These are phyloP conservation scores for Aradophagus sp. DNA, from an alignment of 1,140 invertebrate genomes.

Conservation along the genomic window DNA sequence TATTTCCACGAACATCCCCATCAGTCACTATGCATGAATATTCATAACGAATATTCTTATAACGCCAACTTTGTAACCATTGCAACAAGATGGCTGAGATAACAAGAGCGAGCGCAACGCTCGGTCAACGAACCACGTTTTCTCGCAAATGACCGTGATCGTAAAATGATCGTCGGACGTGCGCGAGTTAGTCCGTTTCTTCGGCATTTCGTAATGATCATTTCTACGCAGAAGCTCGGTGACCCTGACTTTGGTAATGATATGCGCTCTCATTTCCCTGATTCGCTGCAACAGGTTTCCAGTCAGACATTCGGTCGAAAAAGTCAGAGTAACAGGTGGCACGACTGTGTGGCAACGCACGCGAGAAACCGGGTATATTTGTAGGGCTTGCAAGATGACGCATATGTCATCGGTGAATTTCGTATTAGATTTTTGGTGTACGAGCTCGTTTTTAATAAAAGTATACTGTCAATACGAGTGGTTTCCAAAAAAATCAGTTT, in stretches of 20 bases:
- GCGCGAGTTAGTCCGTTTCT: slow-evolving; percentile 37
- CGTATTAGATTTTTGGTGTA: too few species aligned
- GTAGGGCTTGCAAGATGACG: slow-evolving; percentile 1
- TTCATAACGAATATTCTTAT: slow-evolving; percentile 44
- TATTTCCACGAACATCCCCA: slow-evolving; percentile 17
- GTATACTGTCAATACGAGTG: too few species aligned
- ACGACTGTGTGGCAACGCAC: slow-evolving; percentile 22
- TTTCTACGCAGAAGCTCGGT: slow-evolving; percentile 46
- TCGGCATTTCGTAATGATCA: slow-evolving; percentile 51
- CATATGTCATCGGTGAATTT: slow-evolving; percentile 19
- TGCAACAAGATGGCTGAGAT: slow-evolving; percentile 41
- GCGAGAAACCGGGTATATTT: slow-evolving; percentile 23
- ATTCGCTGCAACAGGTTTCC: slow-evolving; percentile 53
- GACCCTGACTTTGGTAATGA: slow-evolving; percentile 56
- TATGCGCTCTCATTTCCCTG: slow-evolving; percentile 54
- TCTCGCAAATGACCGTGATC: slow-evolving; percentile 48
- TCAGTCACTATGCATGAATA: slow-evolving; percentile 36
- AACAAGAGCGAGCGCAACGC: slow-evolving; percentile 32
- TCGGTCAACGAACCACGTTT: slow-evolving; percentile 52
- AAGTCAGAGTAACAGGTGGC: slow-evolving; percentile 47
- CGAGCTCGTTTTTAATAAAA: too few species aligned
- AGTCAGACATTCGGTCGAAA: slow-evolving; percentile 20
- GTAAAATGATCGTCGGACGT: slow-evolving; percentile 48
- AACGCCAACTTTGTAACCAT: slow-evolving; percentile 34
- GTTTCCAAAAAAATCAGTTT: too few species aligned